Percentiles rank a stretch among this genome's conserved stretches.
Evolutionary conservation across 2,888 invertebrate genomes (phyloP).

Genomic region (Limnephilus lunatus): DNA sequence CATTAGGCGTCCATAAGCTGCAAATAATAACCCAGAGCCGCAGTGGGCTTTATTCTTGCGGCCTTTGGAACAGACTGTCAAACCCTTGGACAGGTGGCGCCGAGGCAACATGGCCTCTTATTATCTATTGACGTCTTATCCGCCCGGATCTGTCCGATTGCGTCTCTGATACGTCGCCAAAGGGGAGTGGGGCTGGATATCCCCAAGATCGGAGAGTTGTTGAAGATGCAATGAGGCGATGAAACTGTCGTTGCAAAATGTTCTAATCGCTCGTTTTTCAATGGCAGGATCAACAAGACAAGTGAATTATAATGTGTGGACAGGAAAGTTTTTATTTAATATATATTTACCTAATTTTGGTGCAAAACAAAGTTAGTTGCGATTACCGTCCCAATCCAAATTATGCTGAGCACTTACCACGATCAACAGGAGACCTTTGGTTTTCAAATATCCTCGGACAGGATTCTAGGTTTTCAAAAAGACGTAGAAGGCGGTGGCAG

Average conservation of each 20-base stretch:
- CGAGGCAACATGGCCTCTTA: constrained; percentile 31
- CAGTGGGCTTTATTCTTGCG: neutral
- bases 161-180: constrained; percentile 43
- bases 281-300: too few species aligned
- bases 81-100: constrained; percentile 38
- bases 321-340: too few species aligned
- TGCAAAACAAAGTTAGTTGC: too few species aligned
- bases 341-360: too few species aligned
- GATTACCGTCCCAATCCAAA: too few species aligned
- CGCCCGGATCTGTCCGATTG: constrained; percentile 38
- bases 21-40: neutral
- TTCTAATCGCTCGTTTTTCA: too few species aligned
- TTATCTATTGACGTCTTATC: constrained; percentile 43
- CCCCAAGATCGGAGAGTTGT: neutral
- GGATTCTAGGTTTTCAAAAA: neutral
- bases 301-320: too few species aligned
- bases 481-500: too few species aligned
- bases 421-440: neutral
- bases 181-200: constrained; percentile 1
- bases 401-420: too few species aligned
- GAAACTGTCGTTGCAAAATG: neutral
- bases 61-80: constrained; percentile 20
- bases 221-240: neutral
- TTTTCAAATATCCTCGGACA: neutral
- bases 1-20: neutral